Conservation (phyloP, 1,140 invertebrate species). For the Neodiprion virginianus region DNA sequence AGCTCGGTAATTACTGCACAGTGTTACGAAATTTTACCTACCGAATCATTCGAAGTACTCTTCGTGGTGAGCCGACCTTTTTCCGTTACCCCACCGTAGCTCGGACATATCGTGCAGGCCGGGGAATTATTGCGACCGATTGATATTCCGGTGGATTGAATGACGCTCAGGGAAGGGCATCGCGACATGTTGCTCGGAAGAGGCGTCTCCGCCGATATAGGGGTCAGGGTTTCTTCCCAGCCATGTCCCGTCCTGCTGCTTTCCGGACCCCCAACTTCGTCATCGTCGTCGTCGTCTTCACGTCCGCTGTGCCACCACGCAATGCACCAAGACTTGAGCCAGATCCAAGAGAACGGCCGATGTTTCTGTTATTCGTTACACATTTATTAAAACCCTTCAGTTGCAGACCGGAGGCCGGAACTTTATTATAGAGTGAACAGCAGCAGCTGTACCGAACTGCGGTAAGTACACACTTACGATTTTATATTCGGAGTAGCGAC, state of each 20-base stretch:
- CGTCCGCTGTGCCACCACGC: constrained; percentile 87
- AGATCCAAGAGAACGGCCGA: constrained; percentile 64
- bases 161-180: constrained; percentile 84
- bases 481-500: constrained; percentile 56
- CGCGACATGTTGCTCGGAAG: constrained; percentile 82
- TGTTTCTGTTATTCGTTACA: constrained; percentile 49
- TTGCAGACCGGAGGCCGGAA: not conserved
- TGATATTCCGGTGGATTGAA: constrained; percentile 68
- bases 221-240: constrained; percentile 74
- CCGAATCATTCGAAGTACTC: constrained; percentile 61
- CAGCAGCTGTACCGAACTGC: not conserved
- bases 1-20: too few relatives aligned
- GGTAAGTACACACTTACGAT: constrained; percentile 40
- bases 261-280: constrained; percentile 67
- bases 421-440: not conserved
- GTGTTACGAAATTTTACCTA: constrained; percentile 33
- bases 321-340: constrained; percentile 79
- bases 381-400: not conserved
- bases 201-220: constrained; percentile 85
- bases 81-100: constrained; percentile 34
- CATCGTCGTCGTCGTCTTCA: constrained; percentile 78
- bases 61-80: constrained; percentile 49
- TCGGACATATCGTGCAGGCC: constrained; percentile 38
- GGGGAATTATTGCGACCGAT: constrained; percentile 53
- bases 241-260: constrained; percentile 73